Evolutionary conservation across 2,888 invertebrate species (phyloP).

Genomic region (Eutolmus rufibarbis): DNA sequence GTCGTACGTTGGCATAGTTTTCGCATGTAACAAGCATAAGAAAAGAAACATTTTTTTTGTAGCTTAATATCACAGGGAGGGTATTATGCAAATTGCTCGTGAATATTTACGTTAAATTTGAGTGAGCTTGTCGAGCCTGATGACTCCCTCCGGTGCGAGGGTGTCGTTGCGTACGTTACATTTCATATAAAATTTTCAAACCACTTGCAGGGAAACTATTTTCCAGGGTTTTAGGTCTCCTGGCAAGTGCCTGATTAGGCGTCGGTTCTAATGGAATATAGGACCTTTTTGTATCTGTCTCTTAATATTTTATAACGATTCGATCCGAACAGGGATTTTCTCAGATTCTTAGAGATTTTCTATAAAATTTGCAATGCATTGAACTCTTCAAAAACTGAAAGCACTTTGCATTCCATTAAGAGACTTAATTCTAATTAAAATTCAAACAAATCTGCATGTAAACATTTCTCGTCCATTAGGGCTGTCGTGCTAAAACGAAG

Average conservation of each 20-base stretch:
- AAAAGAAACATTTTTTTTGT: neutral
- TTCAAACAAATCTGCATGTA: neutral
- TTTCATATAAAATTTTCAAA: neutral
- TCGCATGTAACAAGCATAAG: neutral
- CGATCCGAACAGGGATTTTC: neutral
- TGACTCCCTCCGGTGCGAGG: neutral
- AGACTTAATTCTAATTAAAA: neutral
- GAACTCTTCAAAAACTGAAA: neutral
- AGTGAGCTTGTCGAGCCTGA: neutral
- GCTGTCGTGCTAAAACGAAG: neutral
- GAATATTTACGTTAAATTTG: neutral
- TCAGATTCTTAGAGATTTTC: neutral
- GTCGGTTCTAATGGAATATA: neutral
- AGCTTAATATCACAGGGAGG: neutral
- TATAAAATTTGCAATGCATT: neutral
- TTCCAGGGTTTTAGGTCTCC: neutral
- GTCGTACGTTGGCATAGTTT: neutral
- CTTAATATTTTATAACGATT: neutral
- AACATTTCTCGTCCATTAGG: neutral
- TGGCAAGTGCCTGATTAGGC: neutral
- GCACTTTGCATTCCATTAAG: neutral
- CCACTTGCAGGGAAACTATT: neutral
- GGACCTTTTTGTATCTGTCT: neutral
- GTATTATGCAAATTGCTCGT: neutral
- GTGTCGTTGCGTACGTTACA: neutral